Evolutionary conservation across 2,113 vertebrate genomes (phyloP).

Genomic region (Oncorhynchus mykiss): DNA sequence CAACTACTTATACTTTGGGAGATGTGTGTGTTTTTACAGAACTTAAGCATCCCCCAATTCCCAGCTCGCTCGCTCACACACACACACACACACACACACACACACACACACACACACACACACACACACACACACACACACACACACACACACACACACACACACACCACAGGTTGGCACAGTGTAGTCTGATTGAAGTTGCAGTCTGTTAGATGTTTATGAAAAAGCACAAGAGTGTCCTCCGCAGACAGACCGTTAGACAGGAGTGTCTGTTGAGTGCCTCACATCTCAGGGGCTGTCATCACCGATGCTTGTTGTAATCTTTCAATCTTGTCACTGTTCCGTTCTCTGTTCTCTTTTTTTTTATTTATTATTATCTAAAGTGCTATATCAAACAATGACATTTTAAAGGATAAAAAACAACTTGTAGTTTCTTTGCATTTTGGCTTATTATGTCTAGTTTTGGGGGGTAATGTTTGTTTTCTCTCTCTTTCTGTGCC

Average conservation of each 20-base stretch:
- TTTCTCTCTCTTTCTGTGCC: constrained; percentile 78
- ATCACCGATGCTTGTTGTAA: constrained; percentile 81
- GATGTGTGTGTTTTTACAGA: not conserved
- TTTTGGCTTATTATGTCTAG: constrained; percentile 96
- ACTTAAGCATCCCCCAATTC: constrained; percentile 8
- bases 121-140: constrained; percentile 39
- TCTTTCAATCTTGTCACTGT: constrained; percentile 89
- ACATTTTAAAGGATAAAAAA: constrained; percentile 74
- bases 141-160: constrained; percentile 31
- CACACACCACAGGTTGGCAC: constrained; percentile 35
- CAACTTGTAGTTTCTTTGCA: constrained; percentile 93
- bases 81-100: constrained; percentile 40
- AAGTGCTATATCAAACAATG: constrained; percentile 93
- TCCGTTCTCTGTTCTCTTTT: constrained; percentile 70
- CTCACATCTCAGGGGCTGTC: constrained; percentile 90
- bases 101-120: constrained; percentile 36
- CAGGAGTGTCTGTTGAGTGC: constrained; percentile 81
- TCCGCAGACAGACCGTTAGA: constrained; percentile 55
- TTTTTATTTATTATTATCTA: constrained; percentile 95
- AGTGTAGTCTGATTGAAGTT: constrained; percentile 31
- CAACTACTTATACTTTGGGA: not conserved
- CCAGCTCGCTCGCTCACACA: constrained; percentile 34
- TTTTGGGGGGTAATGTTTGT: constrained; percentile 82
- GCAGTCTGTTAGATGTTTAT: constrained; percentile 35
- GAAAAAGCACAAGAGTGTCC: constrained; percentile 69